phyloP scores from a whole-genome alignment of 1,140 invertebrate genomes.

The Bathynomus jamesi region DNA sequence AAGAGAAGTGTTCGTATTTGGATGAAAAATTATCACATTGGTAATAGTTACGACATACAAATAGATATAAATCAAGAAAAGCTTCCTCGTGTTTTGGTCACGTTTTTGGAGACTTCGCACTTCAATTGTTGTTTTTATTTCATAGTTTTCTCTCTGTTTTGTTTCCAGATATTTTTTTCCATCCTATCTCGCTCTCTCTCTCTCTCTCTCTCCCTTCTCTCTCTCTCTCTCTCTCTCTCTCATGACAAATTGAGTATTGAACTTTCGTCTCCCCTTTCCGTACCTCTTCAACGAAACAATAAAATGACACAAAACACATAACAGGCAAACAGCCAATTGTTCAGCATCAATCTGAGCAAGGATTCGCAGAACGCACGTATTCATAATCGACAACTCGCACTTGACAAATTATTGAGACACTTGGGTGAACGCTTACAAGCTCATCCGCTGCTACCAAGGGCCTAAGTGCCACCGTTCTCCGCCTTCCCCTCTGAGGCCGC shows the following conservation, averaged over 20 bases:
- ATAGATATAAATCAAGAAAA: too few relatives aligned
- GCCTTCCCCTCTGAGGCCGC: background rate
- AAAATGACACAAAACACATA: background rate
- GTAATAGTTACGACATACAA: too few relatives aligned
- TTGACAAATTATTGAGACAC: conserved; percentile 26
- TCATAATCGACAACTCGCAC: conserved; percentile 18
- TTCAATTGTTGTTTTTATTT: too few relatives aligned
- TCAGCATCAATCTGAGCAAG: background rate
- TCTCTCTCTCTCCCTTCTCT: background rate
- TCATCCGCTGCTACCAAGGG: background rate
- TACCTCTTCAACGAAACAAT: background rate
- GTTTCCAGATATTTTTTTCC: background rate
- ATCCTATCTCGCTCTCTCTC: background rate
- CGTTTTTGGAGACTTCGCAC: too few relatives aligned
- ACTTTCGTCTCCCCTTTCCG: background rate
- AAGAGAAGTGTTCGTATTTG: background rate
- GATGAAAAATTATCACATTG: too few relatives aligned
- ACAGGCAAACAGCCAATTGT: background rate
- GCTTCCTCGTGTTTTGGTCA: too few relatives aligned
- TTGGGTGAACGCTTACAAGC: conserved; percentile 22
- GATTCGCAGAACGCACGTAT: background rate
- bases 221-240: background rate
- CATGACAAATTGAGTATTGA: too few relatives aligned
- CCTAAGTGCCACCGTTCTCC: conserved; percentile 1
- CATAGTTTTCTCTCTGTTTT: background rate